phyloP scores from a whole-genome alignment of 2,797 vertebrate genomes.

The Gouania willdenowi region DNA sequence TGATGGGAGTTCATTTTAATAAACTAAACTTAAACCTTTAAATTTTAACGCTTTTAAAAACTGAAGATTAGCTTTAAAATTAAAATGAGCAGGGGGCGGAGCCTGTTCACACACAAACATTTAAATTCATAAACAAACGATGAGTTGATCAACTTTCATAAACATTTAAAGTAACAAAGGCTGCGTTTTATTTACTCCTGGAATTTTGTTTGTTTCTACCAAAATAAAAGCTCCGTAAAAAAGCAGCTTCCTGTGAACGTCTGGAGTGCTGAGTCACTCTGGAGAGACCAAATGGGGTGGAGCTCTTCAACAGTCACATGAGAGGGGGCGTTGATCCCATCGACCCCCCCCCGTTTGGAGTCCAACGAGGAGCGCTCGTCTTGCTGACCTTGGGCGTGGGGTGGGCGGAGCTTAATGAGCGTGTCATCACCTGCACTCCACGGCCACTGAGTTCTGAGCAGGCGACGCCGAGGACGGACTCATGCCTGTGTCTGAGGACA shows the following conservation, averaged over 20 bases:
- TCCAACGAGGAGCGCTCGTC: too few relatives aligned
- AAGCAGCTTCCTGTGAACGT: slow-evolving; percentile 42
- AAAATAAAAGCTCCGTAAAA: slow-evolving; percentile 99
- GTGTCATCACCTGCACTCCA: slow-evolving; percentile 96
- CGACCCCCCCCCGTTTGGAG: neutral
- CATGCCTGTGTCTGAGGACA: slow-evolving; percentile 94
- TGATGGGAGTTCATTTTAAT: too few relatives aligned
- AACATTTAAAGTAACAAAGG: too few relatives aligned
- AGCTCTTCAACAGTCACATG: slow-evolving; percentile 5
- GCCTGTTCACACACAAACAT: too few relatives aligned
- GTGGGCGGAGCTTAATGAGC: slow-evolving; percentile 53
- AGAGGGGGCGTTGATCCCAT: slow-evolving; percentile 11
- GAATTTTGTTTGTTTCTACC: slow-evolving; percentile 83
- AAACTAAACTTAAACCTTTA: too few relatives aligned
- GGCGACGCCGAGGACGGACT: slow-evolving; percentile 91
- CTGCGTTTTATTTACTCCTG: too few relatives aligned
- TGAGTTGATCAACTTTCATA: too few relatives aligned
- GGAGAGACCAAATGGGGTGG: slow-evolving; percentile 1
- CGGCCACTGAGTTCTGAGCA: slow-evolving; percentile 90
- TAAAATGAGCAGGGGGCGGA: too few relatives aligned
- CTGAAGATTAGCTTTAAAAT: too few relatives aligned
- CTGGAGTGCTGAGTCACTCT: slow-evolving; percentile 11
- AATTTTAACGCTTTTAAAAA: too few relatives aligned
- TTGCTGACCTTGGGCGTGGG: too few relatives aligned
- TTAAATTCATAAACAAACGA: too few relatives aligned